Evolutionary conservation across 2,113 vertebrate species (phyloP), one percentile per base, ranked within the genome.

Genomic region (Psittacula cyanocephala): DNA sequence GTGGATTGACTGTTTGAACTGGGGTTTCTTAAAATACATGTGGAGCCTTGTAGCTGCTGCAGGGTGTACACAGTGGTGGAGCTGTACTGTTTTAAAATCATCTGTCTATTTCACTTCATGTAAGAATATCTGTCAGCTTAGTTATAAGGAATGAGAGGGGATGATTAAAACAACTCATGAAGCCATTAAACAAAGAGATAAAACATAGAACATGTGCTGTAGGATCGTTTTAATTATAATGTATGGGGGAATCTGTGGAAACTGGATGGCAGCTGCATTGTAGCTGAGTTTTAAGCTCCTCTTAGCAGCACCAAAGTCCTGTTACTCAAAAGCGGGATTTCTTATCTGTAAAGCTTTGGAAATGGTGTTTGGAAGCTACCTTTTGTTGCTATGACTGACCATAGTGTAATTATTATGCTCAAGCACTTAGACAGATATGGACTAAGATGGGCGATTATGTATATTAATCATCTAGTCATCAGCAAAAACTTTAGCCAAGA

Each of bases 1-100:
- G 93, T 96, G 91, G 96, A 93, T 57, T 79, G 65, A 46, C 76
- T 94, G 89, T 96, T 94, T 85, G 94, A 94, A 81, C 85, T 96
- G 89, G 81, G 95, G 81, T 93, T 96, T 97, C 96, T 96, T 95
- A 96, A 96, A 97, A 96, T 95, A 96, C 77, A 78, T 69, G 60
- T 86, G 93, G 88, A 96, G 84, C 88, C 95, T 89, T 72, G 92
- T 86, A 96, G 96, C 90, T 95, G 90, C 91, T 91, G 82, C 3
- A 29, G 95, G 76, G 47, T 95, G 86, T 87, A 69, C 53, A 55
- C 62, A 91, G 93, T 14, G 81, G 91, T 95, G 64, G 75, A 93
- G 49, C 93, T 82, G 81, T 52, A 70, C 89, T 93, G 93, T 95
- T 96, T 97, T 93, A 86, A 93, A 97, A 89, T 94, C 84, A 91